Conservation (phyloP, 2,797 vertebrate genomes). For the Argentina silus region DNA sequence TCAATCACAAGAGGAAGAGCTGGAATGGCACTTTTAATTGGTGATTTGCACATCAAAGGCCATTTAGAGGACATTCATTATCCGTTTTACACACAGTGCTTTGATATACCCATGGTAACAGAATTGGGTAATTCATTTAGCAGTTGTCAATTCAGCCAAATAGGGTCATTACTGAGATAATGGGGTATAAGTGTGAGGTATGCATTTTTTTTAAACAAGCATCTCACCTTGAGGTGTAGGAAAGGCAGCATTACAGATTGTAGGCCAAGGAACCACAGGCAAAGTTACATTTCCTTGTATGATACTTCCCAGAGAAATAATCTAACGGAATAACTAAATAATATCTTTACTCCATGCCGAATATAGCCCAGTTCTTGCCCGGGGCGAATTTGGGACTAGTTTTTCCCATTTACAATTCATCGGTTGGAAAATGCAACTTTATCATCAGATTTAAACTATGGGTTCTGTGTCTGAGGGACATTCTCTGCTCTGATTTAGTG, state of each 20-base stretch:
- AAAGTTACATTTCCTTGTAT: not conserved
- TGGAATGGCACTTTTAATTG: not conserved
- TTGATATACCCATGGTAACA: not conserved
- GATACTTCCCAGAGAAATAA: not conserved
- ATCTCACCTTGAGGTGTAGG: not conserved
- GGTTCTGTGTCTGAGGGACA: too few species aligned
- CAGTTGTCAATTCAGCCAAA: not conserved
- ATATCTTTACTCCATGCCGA: not conserved
- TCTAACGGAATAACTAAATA: not conserved
- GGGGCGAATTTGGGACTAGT: not conserved
- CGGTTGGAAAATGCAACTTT: not conserved
- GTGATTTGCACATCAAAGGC: not conserved
- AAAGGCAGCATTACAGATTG: not conserved
- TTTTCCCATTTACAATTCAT: not conserved
- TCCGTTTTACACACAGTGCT: not conserved
- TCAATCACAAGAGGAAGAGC: not conserved
- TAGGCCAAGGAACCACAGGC: not conserved
- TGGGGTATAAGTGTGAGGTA: not conserved
- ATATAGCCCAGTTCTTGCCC: constrained; percentile 4
- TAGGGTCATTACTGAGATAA: not conserved
- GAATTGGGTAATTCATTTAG: not conserved
- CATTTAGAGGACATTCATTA: not conserved
- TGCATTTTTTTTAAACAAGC: not conserved
- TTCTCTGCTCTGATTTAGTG: not conserved
- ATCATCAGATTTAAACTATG: too few species aligned